phyloP scores from a whole-genome alignment of 2,888 invertebrate genomes.

The Adineta ricciae region DNA sequence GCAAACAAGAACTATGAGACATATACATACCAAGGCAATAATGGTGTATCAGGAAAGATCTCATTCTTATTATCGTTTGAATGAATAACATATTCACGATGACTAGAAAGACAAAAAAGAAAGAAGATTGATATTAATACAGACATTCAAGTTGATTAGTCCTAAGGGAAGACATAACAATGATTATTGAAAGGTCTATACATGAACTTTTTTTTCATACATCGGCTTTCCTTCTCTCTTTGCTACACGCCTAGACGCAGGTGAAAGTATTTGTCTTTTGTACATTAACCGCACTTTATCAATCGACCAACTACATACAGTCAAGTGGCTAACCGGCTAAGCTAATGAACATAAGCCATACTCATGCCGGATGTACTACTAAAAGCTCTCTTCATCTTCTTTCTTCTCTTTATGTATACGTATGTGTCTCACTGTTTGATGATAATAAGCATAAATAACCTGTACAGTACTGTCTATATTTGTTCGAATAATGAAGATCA shows the following conservation, averaged over 20 bases:
- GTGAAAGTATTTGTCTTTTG: neutral
- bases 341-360: neutral
- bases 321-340: neutral
- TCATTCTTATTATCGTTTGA: neutral
- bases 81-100: conserved; percentile 17
- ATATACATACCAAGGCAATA: conserved; percentile 14
- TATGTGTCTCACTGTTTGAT: conserved; percentile 6
- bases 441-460: conserved; percentile 10
- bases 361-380: conserved; percentile 3
- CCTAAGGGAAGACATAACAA: neutral
- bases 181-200: neutral
- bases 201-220: neutral
- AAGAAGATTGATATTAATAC: neutral
- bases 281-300: neutral
- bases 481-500: conserved; percentile 9
- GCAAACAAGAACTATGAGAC: neutral
- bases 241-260: neutral
- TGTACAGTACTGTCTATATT: neutral
- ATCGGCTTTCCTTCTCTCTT: neutral
- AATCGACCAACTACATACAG: neutral
- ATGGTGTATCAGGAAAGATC: conserved; percentile 20
- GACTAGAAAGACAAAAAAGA: neutral
- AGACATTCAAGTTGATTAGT: neutral
- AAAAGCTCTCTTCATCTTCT: neutral
- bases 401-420: neutral